Evolutionary conservation across 1,140 invertebrate species (phyloP), one percentile per base, ranked within the genome.

Genomic region (Geopemphigus sp.): DNA sequence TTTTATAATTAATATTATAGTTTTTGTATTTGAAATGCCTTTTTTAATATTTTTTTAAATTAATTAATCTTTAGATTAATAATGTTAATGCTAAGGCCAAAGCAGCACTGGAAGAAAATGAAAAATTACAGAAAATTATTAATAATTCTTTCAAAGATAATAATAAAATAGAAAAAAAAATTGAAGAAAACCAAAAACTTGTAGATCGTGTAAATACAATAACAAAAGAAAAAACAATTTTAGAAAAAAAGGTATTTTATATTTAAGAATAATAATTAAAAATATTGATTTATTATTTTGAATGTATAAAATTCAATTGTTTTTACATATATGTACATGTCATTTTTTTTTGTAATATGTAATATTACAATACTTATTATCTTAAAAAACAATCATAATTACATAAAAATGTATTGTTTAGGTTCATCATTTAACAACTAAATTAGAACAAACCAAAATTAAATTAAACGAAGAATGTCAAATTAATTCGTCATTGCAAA

Each of bases 391-490:
- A 4, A 39, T 39, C 3, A 39, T 39, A 39, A 39, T 39, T 39
- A 39, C 3, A 39, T 39, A 4, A 39, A 39, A 8, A 39, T 39
- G 3, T 39, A 39, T 39, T 39, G 32, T 63, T 45, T 72, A 82
- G 80, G 81, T 91, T 29, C 84, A 88, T 2, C 86, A 89, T 66
- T 87, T 90, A 72, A 87, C 84, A 61, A 84, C 84, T 72, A 92
- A 92, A 84, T 84, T 92, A 56, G 83, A 85, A 1, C 85, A 88
- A 81, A 84, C 90, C 26, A 88, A 90, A 82, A 84, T 84, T 14
- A 91, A 95, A 82, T 85, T 96, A 76, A 87, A 90, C 11, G 94
- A 95, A 83, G 95, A 97, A 84, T 88, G 89, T 80, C 90, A 92
- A 84, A 84, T 95, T 84, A 89, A 93, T 84, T 90, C 91, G 82